Percentiles rank a stretch among this genome's conserved stretches.
These are phyloP conservation scores for Zosterops lateralis DNA, from an alignment of 2,113 vertebrate genomes.

Conservation along the genomic window DNA sequence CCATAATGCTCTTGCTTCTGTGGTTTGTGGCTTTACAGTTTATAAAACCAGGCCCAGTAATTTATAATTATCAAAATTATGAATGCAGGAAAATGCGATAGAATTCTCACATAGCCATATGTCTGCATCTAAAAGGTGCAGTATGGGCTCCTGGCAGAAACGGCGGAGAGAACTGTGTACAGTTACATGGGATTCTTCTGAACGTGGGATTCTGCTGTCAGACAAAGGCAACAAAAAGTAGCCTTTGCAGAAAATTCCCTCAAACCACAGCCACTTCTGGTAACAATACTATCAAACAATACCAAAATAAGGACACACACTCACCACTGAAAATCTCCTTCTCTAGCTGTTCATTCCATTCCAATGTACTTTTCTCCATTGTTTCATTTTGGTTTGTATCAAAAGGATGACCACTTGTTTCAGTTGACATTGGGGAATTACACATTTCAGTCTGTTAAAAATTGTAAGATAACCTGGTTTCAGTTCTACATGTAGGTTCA, in stretches of 20 bases:
- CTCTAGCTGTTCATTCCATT: slow-evolving; percentile 69
- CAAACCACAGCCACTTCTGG: neutral
- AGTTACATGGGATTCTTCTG: neutral
- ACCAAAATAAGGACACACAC: neutral
- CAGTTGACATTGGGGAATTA: slow-evolving; percentile 13
- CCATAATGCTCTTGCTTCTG: neutral
- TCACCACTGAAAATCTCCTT: slow-evolving; percentile 77
- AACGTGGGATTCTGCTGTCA: neutral
- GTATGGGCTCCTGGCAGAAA: neutral
- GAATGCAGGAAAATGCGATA: neutral
- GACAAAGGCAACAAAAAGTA: neutral
- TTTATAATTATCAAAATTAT: neutral
- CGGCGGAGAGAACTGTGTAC: neutral
- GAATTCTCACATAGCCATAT: neutral
- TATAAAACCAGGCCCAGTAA: neutral
- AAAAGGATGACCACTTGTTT: slow-evolving; percentile 8
- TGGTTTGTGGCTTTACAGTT: neutral
- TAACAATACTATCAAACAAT: neutral
- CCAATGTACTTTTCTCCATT: slow-evolving; percentile 51
- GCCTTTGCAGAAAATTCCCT: neutral
- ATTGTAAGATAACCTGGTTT: neutral
- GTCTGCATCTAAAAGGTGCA: neutral
- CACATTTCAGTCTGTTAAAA: slow-evolving; percentile 64
- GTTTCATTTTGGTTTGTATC: slow-evolving; percentile 41
- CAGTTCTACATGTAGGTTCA: neutral